phyloP scores from a whole-genome alignment of 2,113 vertebrate species.

The Mastomys natalensis region DNA sequence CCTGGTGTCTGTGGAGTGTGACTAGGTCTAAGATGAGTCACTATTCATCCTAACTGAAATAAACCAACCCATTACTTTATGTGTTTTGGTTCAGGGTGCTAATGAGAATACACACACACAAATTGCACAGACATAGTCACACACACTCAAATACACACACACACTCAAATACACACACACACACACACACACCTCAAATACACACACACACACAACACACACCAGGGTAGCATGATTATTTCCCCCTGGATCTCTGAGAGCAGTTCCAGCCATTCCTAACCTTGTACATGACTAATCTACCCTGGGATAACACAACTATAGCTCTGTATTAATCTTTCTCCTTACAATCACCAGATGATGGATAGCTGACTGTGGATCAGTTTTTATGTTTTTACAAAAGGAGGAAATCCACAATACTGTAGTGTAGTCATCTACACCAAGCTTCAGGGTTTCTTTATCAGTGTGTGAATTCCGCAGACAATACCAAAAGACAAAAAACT shows the following conservation, averaged over 20 bases:
- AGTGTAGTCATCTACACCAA: not conserved
- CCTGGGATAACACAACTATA: not conserved
- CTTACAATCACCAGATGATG: not conserved
- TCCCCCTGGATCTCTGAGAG: not conserved
- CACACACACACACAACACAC: not conserved
- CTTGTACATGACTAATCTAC: not conserved
- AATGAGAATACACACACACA: not conserved
- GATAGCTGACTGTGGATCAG: not conserved
- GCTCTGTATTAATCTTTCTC: not conserved
- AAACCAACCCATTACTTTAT: not conserved
- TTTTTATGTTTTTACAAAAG: not conserved
- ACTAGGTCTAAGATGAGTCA: not conserved
- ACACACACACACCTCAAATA: not conserved
- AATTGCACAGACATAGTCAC: not conserved
- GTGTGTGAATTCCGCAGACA: slow-evolving; percentile 9
- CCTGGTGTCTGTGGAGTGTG: not conserved
- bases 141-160: not conserved
- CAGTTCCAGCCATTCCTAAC: not conserved
- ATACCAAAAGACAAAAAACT: not conserved
- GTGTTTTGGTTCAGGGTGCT: not conserved
- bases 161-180: not conserved
- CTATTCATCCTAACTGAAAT: not conserved
- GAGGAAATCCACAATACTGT: not conserved
- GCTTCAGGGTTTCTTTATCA: not conserved
- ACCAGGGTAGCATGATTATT: not conserved